Evolutionary conservation across 1,140 invertebrate species (phyloP).

Genomic region (Drosophila cardini): DNA sequence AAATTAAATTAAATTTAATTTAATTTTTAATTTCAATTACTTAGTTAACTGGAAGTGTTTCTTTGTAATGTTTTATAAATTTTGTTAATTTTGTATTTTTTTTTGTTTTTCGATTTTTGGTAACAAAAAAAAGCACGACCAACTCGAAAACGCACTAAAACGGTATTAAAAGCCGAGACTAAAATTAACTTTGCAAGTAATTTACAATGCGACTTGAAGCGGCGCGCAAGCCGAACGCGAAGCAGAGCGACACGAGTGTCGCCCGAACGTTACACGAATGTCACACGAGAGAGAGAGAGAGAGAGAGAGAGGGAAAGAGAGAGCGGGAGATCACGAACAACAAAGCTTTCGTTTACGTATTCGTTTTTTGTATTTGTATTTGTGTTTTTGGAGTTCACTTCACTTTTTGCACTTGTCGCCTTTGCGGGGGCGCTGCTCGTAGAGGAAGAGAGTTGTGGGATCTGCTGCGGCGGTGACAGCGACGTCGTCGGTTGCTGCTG

Average conservation of each 20-base stretch:
- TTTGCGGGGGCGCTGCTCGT: conserved; percentile 24
- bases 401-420: conserved; percentile 68
- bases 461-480: conserved; percentile 7
- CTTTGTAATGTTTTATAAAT: conserved; percentile 2
- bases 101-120: conserved; percentile 36
- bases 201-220: conserved; percentile 71
- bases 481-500: conserved; percentile 10
- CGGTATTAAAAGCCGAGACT: conserved; percentile 84
- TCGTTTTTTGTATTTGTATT: not conserved
- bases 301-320: conserved; percentile 20
- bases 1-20: conserved; percentile 3
- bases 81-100: conserved; percentile 15
- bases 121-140: conserved; percentile 77
- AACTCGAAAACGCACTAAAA: conserved; percentile 84
- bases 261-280: conserved; percentile 32
- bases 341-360: conserved; percentile 13
- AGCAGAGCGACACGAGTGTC: conserved; percentile 49
- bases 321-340: conserved; percentile 17
- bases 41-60: not conserved
- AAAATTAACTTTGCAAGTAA: conserved; percentile 84
- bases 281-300: not conserved
- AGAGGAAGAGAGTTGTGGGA: conserved; percentile 15
- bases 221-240: conserved; percentile 41
- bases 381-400: conserved; percentile 63
- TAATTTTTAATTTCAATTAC: not conserved